A percentile compares a stretch with the other conserved stretches of the same genome.
These are phyloP conservation scores for Potorous gilbertii DNA, from an alignment of 2,797 vertebrate species.

Conservation along the genomic window DNA sequence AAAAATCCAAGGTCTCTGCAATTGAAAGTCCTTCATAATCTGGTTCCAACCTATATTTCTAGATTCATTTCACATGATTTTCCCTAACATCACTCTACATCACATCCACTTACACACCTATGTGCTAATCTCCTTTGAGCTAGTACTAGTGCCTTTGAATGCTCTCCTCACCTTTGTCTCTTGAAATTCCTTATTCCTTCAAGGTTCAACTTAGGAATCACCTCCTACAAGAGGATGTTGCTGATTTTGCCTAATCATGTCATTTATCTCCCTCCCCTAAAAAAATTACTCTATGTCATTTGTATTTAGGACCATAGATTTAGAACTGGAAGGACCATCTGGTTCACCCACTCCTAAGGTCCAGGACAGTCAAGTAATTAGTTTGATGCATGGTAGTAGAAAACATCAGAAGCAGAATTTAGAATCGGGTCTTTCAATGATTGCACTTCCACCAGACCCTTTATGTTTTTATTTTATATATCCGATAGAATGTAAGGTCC, in stretches of 20 bases:
- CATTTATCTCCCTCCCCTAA: background rate
- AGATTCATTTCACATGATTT: no score
- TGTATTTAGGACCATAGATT: background rate
- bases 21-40: background rate
- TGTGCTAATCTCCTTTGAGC: background rate
- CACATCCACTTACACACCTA: background rate
- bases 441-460: background rate
- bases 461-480: background rate
- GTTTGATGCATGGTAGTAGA: background rate
- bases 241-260: background rate
- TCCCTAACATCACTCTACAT: background rate
- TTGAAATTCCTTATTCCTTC: background rate
- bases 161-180: background rate
- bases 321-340: background rate
- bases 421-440: background rate
- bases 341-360: background rate
- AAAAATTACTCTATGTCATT: background rate
- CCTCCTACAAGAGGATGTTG: background rate
- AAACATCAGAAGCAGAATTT: background rate
- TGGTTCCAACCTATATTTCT: background rate
- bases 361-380: background rate
- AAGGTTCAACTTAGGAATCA: background rate
- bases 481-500: background rate
- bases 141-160: background rate
- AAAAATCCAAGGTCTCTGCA: background rate